phyloP scores from a whole-genome alignment of 2,888 invertebrate genomes.

The Folsomia manolachei region DNA sequence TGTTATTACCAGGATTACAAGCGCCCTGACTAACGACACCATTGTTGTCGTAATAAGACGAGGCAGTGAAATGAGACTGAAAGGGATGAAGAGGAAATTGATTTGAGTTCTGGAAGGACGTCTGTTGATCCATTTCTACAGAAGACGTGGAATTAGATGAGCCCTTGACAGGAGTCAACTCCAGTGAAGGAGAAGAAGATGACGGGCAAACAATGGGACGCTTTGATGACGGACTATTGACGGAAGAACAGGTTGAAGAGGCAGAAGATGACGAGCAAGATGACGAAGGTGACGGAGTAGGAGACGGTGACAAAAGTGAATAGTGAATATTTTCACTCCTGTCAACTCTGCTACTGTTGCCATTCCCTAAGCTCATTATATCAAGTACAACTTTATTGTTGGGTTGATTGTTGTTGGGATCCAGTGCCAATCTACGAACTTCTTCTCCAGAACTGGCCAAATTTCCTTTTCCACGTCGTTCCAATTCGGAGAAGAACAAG shows the following conservation, averaged over 20 bases:
- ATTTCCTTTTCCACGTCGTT: background rate
- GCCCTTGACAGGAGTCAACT: conserved; percentile 35
- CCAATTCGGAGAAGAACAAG: background rate
- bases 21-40: conserved; percentile 22
- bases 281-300: conserved; percentile 24
- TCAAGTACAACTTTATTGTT: conserved; percentile 27
- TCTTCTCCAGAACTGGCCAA: no score
- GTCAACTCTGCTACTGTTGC: conserved; percentile 20
- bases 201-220: conserved; percentile 18
- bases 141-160: conserved; percentile 15
- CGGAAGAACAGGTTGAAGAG: conserved; percentile 26
- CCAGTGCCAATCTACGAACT: conserved; percentile 16
- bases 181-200: conserved; percentile 14
- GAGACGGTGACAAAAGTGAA: conserved; percentile 39
- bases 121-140: conserved; percentile 1
- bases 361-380: conserved; percentile 20
- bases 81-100: conserved; percentile 24
- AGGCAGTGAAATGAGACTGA: conserved; percentile 4
- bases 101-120: conserved; percentile 33
- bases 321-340: conserved; percentile 35
- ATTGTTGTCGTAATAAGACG: conserved; percentile 14
- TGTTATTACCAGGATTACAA: conserved; percentile 25
- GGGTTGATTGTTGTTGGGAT: conserved; percentile 11
- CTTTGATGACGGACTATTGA: conserved; percentile 30
- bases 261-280: conserved; percentile 22